A percentile compares a stretch with the other conserved stretches of the same genome.
phyloP scores from a whole-genome alignment of 2,113 vertebrate genomes.

The Brachyhypopomus occidentalis region DNA sequence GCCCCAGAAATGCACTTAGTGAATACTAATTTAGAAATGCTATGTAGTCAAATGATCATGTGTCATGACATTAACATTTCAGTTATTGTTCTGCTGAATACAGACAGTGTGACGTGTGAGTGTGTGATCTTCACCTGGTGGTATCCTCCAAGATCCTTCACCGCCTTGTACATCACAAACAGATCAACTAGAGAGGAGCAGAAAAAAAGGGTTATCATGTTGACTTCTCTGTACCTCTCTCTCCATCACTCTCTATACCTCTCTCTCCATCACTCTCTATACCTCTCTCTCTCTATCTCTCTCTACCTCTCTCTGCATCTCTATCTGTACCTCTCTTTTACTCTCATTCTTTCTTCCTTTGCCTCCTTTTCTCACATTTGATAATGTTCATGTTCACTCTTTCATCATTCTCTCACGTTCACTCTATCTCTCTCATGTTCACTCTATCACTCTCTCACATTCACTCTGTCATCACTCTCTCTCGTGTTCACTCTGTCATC shows the following conservation, averaged over 20 bases:
- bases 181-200: slow-evolving; percentile 70
- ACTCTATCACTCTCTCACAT: neutral
- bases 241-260: neutral
- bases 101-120: no score
- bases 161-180: slow-evolving; percentile 74
- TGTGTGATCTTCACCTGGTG: slow-evolving; percentile 68
- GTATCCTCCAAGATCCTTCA: slow-evolving; percentile 73
- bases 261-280: neutral
- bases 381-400: no score
- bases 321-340: neutral
- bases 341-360: neutral
- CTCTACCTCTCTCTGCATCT: neutral
- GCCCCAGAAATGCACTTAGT: no score
- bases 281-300: neutral
- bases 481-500: neutral
- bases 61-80: no score
- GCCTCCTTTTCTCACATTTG: neutral
- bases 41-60: no score
- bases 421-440: no score
- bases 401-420: neutral
- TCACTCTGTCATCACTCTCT: neutral
- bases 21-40: no score
- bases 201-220: neutral
- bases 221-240: neutral
- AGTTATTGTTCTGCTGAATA: no score